A percentile compares a stretch with the other conserved stretches of the same genome.
Evolutionary conservation across 2,113 vertebrate genomes (phyloP).

Genomic region (Oreochromis spilurus): DNA sequence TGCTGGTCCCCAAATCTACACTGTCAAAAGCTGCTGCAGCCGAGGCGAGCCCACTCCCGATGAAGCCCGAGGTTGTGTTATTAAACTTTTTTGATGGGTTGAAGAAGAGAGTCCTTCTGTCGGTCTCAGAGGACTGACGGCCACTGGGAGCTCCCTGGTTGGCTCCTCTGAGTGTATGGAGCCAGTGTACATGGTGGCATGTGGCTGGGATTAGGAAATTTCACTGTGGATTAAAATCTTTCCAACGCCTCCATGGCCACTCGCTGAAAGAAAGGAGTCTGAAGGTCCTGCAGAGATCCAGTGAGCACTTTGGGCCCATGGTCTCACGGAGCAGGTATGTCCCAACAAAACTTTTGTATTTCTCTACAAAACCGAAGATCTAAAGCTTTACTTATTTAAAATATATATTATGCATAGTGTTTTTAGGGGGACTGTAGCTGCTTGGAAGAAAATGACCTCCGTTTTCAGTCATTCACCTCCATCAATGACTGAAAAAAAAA

Average conservation of each 20-base stretch:
- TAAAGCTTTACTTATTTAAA: neutral
- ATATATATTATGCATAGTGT: neutral
- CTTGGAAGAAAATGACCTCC: neutral
- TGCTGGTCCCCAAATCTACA: neutral
- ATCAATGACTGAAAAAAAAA: neutral
- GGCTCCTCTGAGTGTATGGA: slow-evolving; percentile 16
- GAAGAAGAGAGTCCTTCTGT: neutral
- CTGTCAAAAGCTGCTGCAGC: neutral
- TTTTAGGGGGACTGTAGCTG: neutral
- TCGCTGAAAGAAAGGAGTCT: slow-evolving; percentile 25
- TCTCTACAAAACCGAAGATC: neutral
- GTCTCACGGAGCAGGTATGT: slow-evolving; percentile 59
- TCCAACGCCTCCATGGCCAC: slow-evolving; percentile 48
- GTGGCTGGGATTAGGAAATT: slow-evolving; percentile 78
- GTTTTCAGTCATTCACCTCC: neutral
- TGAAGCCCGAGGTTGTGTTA: neutral
- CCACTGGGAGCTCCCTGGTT: slow-evolving; percentile 10
- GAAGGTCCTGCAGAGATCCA: slow-evolving; percentile 30
- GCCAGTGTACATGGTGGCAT: slow-evolving; percentile 62
- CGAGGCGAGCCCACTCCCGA: neutral
- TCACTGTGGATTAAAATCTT: slow-evolving; percentile 75
- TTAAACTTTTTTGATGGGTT: neutral
- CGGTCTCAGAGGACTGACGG: neutral
- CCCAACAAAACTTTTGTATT: neutral
- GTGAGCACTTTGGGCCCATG: slow-evolving; percentile 29